Percentiles rank a stretch among this genome's conserved stretches.
These are phyloP conservation scores for Crematogaster levior DNA, from an alignment of 2,888 invertebrate species.

Conservation along the genomic window DNA sequence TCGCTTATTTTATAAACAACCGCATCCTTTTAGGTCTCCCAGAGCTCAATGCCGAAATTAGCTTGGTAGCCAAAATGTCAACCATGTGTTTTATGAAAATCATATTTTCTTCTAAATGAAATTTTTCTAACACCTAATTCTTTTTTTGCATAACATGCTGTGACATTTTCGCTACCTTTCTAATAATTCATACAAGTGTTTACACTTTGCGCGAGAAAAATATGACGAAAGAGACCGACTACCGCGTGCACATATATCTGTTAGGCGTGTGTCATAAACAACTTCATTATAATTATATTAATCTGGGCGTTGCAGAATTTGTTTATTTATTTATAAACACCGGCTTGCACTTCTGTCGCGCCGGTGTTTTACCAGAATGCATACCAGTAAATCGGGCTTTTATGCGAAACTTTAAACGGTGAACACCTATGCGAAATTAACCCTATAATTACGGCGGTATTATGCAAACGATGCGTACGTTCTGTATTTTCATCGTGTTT, in stretches of 20 bases:
- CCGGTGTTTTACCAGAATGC: background rate
- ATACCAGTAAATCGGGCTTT: constrained; percentile 18
- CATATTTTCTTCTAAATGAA: background rate
- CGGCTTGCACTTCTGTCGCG: background rate
- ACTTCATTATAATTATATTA: constrained; percentile 41
- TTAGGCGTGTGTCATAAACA: background rate
- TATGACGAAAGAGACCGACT: background rate
- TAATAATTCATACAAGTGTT: background rate
- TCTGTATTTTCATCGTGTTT: constrained; percentile 46
- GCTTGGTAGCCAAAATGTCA: too few relatives aligned
- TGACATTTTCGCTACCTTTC: background rate
- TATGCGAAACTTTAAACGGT: constrained; percentile 11
- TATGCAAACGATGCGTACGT: constrained; percentile 35
- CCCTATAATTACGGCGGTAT: constrained; percentile 45
- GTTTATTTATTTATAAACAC: constrained; percentile 37
- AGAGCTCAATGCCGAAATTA: background rate
- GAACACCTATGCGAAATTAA: constrained; percentile 43
- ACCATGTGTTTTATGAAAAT: too few relatives aligned
- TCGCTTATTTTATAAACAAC: background rate
- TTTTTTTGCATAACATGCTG: background rate
- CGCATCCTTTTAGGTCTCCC: background rate
- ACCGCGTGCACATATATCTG: background rate
- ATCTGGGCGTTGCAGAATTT: constrained; percentile 34
- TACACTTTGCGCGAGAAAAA: background rate
- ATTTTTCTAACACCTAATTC: background rate